Percentiles rank a stretch among this genome's conserved stretches.
These are phyloP conservation scores for Sphenodon punctatus DNA, from an alignment of 2,797 vertebrate genomes.

Conservation along the genomic window DNA sequence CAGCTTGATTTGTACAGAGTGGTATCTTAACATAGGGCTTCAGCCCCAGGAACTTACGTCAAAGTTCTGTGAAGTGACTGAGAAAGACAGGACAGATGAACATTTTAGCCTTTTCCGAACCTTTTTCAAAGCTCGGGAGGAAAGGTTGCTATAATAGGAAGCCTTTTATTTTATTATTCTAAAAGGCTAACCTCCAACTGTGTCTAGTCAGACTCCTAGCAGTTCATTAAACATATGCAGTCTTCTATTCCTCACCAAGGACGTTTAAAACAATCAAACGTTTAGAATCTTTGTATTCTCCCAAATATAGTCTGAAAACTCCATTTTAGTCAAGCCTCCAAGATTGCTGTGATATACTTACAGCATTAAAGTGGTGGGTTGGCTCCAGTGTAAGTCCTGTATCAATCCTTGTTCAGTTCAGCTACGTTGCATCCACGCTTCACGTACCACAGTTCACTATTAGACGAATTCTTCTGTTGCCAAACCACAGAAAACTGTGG, in stretches of 20 bases:
- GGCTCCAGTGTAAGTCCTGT: neutral
- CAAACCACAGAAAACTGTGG: fast-evolving
- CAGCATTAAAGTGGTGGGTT: neutral
- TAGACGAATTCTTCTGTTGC: too few relatives aligned
- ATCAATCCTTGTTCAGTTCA: too few relatives aligned
- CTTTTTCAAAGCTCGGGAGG: neutral
- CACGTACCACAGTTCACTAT: too few relatives aligned
- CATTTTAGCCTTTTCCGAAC: neutral
- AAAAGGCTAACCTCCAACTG: neutral
- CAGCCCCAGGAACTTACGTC: too few relatives aligned
- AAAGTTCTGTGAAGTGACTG: too few relatives aligned
- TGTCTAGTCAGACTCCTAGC: neutral
- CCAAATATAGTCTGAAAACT: neutral
- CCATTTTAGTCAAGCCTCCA: neutral
- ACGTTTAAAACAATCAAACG: neutral
- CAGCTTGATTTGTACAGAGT: too few relatives aligned
- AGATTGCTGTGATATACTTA: neutral
- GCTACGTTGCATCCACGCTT: too few relatives aligned
- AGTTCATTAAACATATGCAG: neutral
- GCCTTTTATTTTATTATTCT: neutral
- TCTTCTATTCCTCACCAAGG: neutral
- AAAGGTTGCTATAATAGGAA: neutral
- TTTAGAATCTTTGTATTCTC: neutral
- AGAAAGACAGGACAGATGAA: too few relatives aligned
- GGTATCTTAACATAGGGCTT: too few relatives aligned